Conservation (phyloP, 2,113 vertebrate species). For the Albula glossodonta region DNA sequence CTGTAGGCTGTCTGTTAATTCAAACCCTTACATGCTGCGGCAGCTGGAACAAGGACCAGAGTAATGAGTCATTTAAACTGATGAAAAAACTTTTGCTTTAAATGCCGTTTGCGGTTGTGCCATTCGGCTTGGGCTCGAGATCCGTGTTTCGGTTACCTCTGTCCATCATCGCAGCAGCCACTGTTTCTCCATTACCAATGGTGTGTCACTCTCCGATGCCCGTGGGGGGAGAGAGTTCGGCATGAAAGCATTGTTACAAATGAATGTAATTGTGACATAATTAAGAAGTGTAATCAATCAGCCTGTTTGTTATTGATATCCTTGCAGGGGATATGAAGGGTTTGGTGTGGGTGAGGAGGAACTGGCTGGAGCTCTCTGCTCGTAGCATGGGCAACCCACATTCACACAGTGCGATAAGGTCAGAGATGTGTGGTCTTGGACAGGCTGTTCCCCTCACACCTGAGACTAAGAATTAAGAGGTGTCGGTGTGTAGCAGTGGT, state of each 20-base stretch:
- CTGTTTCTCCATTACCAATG: neutral
- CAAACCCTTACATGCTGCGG: neutral
- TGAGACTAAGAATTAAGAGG: neutral
- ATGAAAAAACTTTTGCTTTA: neutral
- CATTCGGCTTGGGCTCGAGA: neutral
- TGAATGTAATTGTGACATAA: slow-evolving; percentile 6
- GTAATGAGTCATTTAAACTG: neutral
- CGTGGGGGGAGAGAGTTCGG: neutral
- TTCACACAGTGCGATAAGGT: neutral
- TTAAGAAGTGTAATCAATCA: slow-evolving; percentile 7
- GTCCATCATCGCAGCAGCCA: neutral
- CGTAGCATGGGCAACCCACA: neutral
- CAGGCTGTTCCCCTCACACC: neutral
- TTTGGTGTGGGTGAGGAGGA: neutral
- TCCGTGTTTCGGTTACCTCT: neutral
- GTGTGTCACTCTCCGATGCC: neutral
- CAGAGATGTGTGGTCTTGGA: neutral
- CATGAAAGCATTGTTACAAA: neutral
- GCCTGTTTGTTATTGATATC: neutral
- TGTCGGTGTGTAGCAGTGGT: neutral
- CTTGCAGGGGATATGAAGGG: neutral
- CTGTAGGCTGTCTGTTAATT: neutral
- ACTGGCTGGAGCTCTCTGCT: neutral
- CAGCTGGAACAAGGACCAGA: neutral
- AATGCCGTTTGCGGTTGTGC: neutral